These are phyloP conservation scores for Gadopsis bispinosus DNA, from an alignment of 2,797 vertebrate species.

Conservation along the genomic window DNA sequence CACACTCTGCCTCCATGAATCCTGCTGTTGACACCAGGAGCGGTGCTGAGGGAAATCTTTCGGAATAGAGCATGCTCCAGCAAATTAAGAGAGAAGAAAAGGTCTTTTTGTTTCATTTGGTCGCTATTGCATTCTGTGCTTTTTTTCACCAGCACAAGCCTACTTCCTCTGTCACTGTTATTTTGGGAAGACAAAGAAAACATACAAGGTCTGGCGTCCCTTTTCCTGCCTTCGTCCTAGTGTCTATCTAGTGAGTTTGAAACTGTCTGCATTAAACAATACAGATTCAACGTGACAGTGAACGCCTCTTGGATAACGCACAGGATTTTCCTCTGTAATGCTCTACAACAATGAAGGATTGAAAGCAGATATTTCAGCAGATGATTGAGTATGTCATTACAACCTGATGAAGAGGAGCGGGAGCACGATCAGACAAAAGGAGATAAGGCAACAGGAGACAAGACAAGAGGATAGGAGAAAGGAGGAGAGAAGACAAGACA, in stretches of 20 bases:
- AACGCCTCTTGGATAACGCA: conserved; percentile 37
- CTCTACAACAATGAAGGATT: background rate
- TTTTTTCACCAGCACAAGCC: conserved; percentile 34
- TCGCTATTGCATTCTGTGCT: conserved; percentile 17
- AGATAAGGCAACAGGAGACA: background rate
- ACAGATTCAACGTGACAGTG: conserved; percentile 13
- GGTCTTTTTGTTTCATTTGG: conserved; percentile 56
- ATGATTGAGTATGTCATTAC: conserved; percentile 56
- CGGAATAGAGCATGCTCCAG: conserved; percentile 39
- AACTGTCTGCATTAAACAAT: conserved; percentile 20
- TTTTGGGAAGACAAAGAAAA: conserved; percentile 56
- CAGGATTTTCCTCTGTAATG: background rate
- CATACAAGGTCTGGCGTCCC: conserved; percentile 23
- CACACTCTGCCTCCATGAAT: conserved; percentile 44
- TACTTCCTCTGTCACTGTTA: conserved; percentile 40
- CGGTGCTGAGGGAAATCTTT: conserved; percentile 53
- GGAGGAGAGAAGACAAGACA: background rate
- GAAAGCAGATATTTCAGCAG: conserved; percentile 39
- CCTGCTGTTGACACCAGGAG: conserved; percentile 51
- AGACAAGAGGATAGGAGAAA: background rate
- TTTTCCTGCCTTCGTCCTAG: conserved; percentile 39
- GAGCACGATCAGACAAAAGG: background rate
- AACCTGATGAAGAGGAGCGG: conserved; percentile 42
- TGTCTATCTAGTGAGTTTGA: conserved; percentile 30
- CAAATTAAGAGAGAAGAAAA: conserved; percentile 49